A percentile compares a stretch with the other conserved stretches of the same genome.
phyloP scores from a whole-genome alignment of 2,113 vertebrate genomes.

The Lepisosteus oculatus region DNA sequence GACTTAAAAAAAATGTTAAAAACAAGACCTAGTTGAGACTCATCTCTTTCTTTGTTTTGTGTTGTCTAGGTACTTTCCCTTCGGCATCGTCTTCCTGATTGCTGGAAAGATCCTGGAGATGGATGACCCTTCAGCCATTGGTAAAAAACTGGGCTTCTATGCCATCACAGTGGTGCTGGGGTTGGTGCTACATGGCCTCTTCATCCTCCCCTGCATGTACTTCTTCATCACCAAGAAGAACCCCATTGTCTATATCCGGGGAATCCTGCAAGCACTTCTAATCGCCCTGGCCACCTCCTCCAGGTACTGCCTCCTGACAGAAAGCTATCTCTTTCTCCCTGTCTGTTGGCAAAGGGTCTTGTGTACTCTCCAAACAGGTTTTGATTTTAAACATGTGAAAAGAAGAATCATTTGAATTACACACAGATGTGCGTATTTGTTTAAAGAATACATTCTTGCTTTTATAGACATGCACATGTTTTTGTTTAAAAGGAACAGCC shows the following conservation, averaged over 20 bases:
- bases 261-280: constrained; percentile 91
- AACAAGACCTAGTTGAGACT: neutral
- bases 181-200: constrained; percentile 85
- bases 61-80: constrained; percentile 86
- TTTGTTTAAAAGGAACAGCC: too few species aligned
- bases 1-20: neutral
- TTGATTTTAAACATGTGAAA: too few species aligned
- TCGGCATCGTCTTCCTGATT: constrained; percentile 95
- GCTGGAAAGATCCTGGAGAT: constrained; percentile 98
- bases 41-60: neutral
- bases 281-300: constrained; percentile 95
- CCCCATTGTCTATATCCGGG: constrained; percentile 94
- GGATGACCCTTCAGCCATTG: constrained; percentile 90
- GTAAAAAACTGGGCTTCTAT: constrained; percentile 93
- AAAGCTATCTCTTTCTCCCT: too few species aligned
- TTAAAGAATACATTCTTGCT: too few species aligned
- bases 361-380: too few species aligned
- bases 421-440: too few species aligned
- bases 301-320: constrained; percentile 66
- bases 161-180: constrained; percentile 92
- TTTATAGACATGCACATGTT: too few species aligned
- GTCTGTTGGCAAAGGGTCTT: too few species aligned
- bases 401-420: too few species aligned
- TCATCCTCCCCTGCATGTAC: constrained; percentile 92
- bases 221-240: constrained; percentile 97